A percentile compares a stretch with the other conserved stretches of the same genome.
These are phyloP conservation scores for Delia radicum DNA, from an alignment of 1,140 invertebrate species.

Conservation along the genomic window DNA sequence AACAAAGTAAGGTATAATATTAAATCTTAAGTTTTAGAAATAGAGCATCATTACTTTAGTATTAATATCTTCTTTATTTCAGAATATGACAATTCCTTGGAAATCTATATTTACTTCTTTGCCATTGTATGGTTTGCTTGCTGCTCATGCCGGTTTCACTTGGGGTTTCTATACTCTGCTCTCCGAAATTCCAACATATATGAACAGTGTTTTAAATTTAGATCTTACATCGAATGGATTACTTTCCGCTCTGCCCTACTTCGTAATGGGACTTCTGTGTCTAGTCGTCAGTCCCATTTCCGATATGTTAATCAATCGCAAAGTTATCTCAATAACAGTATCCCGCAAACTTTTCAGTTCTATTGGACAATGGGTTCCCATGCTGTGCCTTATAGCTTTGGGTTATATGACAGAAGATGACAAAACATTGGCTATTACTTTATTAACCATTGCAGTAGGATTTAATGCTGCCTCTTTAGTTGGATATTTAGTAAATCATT, in stretches of 20 bases:
- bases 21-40: neutral
- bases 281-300: slow-evolving; percentile 67
- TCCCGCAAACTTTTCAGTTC: slow-evolving; percentile 70
- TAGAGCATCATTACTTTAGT: neutral
- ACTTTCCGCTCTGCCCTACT: slow-evolving; percentile 78
- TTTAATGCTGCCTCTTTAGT: slow-evolving; percentile 75
- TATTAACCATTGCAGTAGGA: slow-evolving; percentile 72
- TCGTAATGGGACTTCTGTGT: slow-evolving; percentile 70
- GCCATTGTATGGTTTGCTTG: slow-evolving; percentile 81
- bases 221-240: slow-evolving; percentile 75
- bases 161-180: slow-evolving; percentile 95
- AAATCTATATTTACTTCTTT: slow-evolving; percentile 71
- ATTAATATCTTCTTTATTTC: slow-evolving; percentile 5
- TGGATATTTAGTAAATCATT: slow-evolving; percentile 69
- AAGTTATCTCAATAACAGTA: slow-evolving; percentile 58
- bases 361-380: slow-evolving; percentile 64
- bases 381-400: slow-evolving; percentile 63
- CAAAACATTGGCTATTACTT: slow-evolving; percentile 59
- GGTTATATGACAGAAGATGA: slow-evolving; percentile 62
- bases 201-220: slow-evolving; percentile 77
- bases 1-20: slow-evolving; percentile 37
- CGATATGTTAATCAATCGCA: slow-evolving; percentile 64
- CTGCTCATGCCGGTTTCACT: slow-evolving; percentile 85
- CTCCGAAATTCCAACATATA: slow-evolving; percentile 88
- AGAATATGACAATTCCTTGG: slow-evolving; percentile 66